Evolutionary conservation across 2,797 vertebrate genomes (phyloP).

Genomic region (Enteromius anoplus): DNA sequence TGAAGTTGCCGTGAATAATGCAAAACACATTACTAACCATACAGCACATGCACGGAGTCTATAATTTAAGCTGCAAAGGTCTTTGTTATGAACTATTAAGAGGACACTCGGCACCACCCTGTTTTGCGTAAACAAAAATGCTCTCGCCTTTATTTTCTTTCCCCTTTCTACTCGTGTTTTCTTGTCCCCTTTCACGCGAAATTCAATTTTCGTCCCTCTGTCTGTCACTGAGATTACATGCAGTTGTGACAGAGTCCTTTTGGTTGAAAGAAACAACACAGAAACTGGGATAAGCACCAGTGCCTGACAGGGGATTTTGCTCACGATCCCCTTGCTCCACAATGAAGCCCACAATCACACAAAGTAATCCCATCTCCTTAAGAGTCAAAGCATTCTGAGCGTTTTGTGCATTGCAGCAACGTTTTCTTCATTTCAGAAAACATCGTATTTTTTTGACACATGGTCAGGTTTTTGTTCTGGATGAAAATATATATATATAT

Average conservation of each 20-base stretch:
- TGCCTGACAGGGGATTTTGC: slow-evolving; percentile 80
- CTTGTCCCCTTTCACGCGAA: slow-evolving; percentile 59
- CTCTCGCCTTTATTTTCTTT: slow-evolving; percentile 27
- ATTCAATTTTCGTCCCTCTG: slow-evolving; percentile 71
- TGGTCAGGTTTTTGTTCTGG: slow-evolving; percentile 48
- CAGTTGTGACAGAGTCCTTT: slow-evolving; percentile 73
- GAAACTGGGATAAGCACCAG: slow-evolving; percentile 76
- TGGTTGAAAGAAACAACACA: slow-evolving; percentile 77
- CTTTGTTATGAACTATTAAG: slow-evolving; percentile 60
- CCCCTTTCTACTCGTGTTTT: slow-evolving; percentile 41
- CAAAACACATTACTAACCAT: slow-evolving; percentile 71
- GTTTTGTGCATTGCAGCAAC: slow-evolving; percentile 34
- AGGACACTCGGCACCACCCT: slow-evolving; percentile 41
- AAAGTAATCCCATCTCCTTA: slow-evolving; percentile 79
- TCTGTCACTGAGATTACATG: slow-evolving; percentile 79
- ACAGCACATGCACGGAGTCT: slow-evolving; percentile 60
- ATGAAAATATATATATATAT: slow-evolving; percentile 69
- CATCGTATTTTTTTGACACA: slow-evolving; percentile 25
- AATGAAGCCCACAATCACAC: slow-evolving; percentile 78
- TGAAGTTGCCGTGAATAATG: slow-evolving; percentile 76
- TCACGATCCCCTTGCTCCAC: slow-evolving; percentile 77
- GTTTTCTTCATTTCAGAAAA: slow-evolving; percentile 38
- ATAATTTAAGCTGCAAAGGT: slow-evolving; percentile 57
- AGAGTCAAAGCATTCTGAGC: slow-evolving; percentile 71
- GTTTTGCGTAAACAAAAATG: slow-evolving; percentile 15